Percentiles rank a stretch among this genome's conserved stretches.
These are phyloP conservation scores for Dolichomitus sp. DNA, from an alignment of 2,888 invertebrate genomes.

Conservation along the genomic window DNA sequence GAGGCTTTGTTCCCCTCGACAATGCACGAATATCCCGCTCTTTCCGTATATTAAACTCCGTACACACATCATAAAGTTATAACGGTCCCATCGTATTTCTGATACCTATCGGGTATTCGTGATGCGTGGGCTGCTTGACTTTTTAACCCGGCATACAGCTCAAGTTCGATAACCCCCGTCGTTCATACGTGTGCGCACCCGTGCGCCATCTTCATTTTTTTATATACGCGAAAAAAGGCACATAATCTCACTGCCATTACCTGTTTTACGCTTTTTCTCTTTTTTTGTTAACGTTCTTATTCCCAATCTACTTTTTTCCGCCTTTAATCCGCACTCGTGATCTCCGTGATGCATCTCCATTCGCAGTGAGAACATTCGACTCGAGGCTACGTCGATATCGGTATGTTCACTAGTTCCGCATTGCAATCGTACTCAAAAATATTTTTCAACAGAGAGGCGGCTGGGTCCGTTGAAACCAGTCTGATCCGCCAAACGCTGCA, in stretches of 20 bases:
- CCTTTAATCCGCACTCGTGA: constrained; percentile 48
- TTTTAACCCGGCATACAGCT: constrained; percentile 61
- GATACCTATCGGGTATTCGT: constrained; percentile 71
- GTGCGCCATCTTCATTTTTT: constrained; percentile 31
- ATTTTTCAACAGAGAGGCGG: constrained; percentile 30
- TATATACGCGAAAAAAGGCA: constrained; percentile 29
- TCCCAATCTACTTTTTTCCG: constrained; percentile 48
- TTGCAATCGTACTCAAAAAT: constrained; percentile 23
- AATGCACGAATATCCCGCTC: constrained; percentile 76
- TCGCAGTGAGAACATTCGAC: constrained; percentile 35
- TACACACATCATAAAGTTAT: constrained; percentile 73
- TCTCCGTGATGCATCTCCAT: constrained; percentile 54
- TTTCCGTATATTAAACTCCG: constrained; percentile 69
- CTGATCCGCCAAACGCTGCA: constrained; percentile 27
- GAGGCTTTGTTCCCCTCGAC: constrained; percentile 81
- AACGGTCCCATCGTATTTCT: constrained; percentile 72
- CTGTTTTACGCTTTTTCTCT: constrained; percentile 14
- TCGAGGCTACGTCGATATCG: constrained; percentile 21
- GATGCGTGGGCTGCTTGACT: constrained; percentile 70
- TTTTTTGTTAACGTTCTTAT: constrained; percentile 20
- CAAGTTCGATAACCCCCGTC: constrained; percentile 62
- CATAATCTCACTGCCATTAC: constrained; percentile 52
- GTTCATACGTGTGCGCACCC: background rate
- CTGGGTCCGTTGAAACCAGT: constrained; percentile 20
- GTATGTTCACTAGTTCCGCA: constrained; percentile 17